Evolutionary conservation across 2,888 invertebrate genomes (phyloP).

Genomic region (Diarsia rubi): DNA sequence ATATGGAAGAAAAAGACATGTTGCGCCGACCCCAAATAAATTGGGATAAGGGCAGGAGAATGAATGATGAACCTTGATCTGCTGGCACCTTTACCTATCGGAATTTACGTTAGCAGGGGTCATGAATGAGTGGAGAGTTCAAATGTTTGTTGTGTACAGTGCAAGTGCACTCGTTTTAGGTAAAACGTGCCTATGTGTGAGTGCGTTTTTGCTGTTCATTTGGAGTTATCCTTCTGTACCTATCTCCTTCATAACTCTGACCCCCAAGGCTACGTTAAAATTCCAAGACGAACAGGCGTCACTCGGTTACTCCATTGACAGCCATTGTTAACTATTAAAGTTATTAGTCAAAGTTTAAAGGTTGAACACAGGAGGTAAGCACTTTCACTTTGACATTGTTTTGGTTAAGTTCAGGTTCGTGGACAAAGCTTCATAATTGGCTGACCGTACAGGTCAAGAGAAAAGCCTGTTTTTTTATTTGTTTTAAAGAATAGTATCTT

Average conservation of each 20-base stretch:
- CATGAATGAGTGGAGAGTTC: not conserved
- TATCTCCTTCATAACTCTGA: not conserved
- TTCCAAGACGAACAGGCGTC: conserved; percentile 3
- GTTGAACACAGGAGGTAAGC: conserved; percentile 13
- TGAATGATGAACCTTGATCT: too few relatives aligned
- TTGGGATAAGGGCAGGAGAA: too few relatives aligned
- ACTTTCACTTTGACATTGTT: conserved; percentile 39
- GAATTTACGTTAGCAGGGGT: not conserved
- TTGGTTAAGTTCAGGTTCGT: not conserved
- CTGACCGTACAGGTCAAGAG: not conserved
- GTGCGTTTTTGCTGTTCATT: not conserved
- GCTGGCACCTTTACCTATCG: not conserved
- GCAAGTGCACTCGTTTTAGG: not conserved
- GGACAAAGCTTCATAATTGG: not conserved
- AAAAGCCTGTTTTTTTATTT: not conserved
- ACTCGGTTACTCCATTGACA: conserved; percentile 6
- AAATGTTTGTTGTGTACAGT: not conserved
- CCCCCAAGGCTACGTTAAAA: not conserved
- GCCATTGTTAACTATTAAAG: conserved; percentile 10
- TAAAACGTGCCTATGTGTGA: not conserved
- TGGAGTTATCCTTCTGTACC: not conserved
- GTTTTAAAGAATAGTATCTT: not conserved
- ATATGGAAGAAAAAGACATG: too few relatives aligned
- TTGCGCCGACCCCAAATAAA: too few relatives aligned
- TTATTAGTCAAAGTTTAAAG: conserved; percentile 25